Percentiles rank a stretch among this genome's conserved stretches.
Conservation (phyloP, 53 echinoderm and acorn worm species). For the Paelopatides confundens region DNA sequence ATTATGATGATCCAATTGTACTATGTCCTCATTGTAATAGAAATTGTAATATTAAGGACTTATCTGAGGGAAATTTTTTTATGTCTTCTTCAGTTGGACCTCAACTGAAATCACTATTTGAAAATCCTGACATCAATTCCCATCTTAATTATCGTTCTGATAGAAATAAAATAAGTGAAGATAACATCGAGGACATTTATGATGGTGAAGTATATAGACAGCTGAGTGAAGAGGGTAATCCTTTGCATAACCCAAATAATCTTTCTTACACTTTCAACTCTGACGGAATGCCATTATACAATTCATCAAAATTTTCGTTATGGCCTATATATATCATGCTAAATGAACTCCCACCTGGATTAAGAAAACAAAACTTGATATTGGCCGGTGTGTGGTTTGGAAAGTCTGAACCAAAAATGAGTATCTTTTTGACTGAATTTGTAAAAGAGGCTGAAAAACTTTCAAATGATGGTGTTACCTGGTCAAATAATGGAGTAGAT, state of each 20-base stretch:
- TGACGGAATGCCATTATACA: conserved; percentile 40
- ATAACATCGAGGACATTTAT: conserved; percentile 25
- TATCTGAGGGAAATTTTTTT: not conserved
- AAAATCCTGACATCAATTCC: not conserved
- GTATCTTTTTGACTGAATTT: conserved; percentile 55
- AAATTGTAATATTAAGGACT: not conserved
- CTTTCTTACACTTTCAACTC: conserved; percentile 23
- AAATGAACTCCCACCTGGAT: conserved; percentile 30
- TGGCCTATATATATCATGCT: conserved; percentile 52
- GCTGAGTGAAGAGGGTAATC: not conserved
- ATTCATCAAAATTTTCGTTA: conserved; percentile 34
- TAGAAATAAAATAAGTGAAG: not conserved
- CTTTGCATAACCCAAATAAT: not conserved
- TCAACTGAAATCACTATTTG: conserved; percentile 6
- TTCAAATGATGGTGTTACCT: conserved; percentile 49
- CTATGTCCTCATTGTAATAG: conserved; percentile 29
- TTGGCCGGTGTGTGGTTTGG: conserved; percentile 45
- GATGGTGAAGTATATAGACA: not conserved
- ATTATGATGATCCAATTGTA: too few species aligned
- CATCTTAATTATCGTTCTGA: not conserved
- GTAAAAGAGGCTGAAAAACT: conserved; percentile 59
- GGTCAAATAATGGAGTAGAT: conserved; percentile 34
- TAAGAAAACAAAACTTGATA: conserved; percentile 1
- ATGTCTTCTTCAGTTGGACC: not conserved
- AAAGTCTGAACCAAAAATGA: not conserved